Percentiles rank a stretch among this genome's conserved stretches.
These are phyloP conservation scores for Sipha flava DNA, from an alignment of 1,140 invertebrate genomes.

Conservation along the genomic window DNA sequence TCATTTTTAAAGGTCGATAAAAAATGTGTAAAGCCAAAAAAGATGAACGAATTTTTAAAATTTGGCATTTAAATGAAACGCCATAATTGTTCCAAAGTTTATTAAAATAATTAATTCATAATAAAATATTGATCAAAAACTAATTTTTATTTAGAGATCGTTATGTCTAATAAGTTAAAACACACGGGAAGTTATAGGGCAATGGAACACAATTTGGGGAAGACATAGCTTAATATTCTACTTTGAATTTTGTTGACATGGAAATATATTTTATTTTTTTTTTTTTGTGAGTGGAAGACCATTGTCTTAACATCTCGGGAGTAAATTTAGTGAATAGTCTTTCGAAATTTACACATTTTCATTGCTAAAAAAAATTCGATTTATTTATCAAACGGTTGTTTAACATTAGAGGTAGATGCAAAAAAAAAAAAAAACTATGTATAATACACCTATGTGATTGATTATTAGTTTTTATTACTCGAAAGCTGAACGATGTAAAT, in stretches of 20 bases:
- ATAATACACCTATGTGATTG: background rate
- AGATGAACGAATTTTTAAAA: background rate
- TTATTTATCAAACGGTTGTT: background rate
- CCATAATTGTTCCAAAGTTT: background rate
- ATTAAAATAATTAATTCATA: slow-evolving; percentile 4
- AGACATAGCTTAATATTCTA: background rate
- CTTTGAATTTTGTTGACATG: background rate
- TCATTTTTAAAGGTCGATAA: background rate
- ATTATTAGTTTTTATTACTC: background rate
- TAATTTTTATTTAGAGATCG: background rate
- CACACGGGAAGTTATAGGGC: background rate
- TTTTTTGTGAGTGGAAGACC: background rate
- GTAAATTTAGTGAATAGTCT: background rate
- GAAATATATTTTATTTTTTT: background rate
- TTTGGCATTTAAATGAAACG: background rate
- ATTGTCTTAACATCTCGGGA: background rate
- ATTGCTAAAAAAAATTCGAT: background rate
- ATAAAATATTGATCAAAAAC: background rate
- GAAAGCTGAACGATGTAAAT: too few species aligned
- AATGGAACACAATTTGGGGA: slow-evolving; percentile 19
- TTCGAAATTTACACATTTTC: background rate
- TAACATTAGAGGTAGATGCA: background rate
- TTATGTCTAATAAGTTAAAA: background rate
- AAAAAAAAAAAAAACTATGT: background rate
- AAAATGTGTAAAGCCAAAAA: background rate